phyloP scores from a whole-genome alignment of 2,113 vertebrate species.

The Gopherus flavomarginatus region DNA sequence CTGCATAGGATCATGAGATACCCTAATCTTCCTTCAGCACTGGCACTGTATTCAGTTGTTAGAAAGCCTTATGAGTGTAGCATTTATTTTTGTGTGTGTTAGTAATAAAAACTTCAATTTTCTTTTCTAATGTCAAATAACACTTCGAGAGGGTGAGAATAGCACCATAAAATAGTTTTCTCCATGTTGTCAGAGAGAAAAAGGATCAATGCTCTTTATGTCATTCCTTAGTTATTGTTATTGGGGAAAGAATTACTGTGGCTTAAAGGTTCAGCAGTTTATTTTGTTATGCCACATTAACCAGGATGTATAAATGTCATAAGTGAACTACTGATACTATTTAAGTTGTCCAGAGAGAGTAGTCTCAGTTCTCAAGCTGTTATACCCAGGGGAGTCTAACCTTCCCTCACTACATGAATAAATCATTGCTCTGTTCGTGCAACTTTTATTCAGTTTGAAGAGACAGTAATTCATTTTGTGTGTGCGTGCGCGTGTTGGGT shows the following conservation, averaged over 20 bases:
- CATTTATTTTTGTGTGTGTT: background rate
- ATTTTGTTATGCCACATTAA: constrained; percentile 45
- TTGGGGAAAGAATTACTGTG: background rate
- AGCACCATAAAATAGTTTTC: background rate
- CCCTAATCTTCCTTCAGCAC: background rate
- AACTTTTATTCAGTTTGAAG: constrained; percentile 4
- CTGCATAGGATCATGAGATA: background rate
- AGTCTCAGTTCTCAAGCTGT: constrained; percentile 28
- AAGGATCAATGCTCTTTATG: background rate
- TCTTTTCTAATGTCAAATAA: background rate
- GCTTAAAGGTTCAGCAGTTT: constrained; percentile 16
- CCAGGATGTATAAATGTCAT: constrained; percentile 28
- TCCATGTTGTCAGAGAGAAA: background rate
- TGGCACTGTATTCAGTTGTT: background rate
- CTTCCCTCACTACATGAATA: constrained; percentile 36
- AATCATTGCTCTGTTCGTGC: constrained; percentile 2
- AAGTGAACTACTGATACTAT: constrained; percentile 42
- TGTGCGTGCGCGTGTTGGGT: background rate
- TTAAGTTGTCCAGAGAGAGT: constrained; percentile 28
- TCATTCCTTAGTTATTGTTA: background rate
- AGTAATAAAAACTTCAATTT: background rate
- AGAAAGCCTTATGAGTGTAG: background rate
- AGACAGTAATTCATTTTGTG: background rate
- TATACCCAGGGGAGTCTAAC: background rate
- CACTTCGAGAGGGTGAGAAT: background rate